Conservation (phyloP, 2,797 vertebrate species). For the Eulemur albifrons region DNA sequence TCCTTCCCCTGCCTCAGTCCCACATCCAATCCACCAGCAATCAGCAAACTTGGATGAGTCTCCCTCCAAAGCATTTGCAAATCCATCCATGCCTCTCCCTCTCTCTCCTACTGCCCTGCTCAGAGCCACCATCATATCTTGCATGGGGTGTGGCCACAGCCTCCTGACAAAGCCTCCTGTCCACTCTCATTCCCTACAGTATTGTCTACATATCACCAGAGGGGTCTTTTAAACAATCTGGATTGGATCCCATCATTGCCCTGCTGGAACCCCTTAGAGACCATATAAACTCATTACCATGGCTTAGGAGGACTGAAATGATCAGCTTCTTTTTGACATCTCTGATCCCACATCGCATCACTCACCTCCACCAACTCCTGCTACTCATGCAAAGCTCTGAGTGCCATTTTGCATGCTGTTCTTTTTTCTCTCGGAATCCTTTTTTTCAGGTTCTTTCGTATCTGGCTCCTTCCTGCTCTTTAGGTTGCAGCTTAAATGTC, state of each 20-base stretch:
- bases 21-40: no score
- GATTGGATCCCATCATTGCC: no score
- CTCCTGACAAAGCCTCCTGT: neutral
- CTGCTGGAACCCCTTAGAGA: neutral
- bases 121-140: neutral
- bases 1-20: neutral
- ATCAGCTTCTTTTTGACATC: neutral
- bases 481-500: neutral
- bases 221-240: neutral
- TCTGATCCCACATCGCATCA: rapidly evolving
- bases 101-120: neutral
- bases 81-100: neutral
- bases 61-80: neutral
- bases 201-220: neutral
- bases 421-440: neutral
- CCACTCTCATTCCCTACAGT: no score
- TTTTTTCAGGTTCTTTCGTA: neutral
- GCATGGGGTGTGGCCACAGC: no score
- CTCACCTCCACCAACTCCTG: no score
- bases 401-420: neutral
- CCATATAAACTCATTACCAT: neutral
- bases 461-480: neutral
- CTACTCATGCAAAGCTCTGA: neutral
- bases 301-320: neutral
- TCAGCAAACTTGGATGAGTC: neutral